Percentiles rank a stretch among this genome's conserved stretches.
phyloP scores from a whole-genome alignment of 2,888 invertebrate genomes.

The Leptopilina syphax region DNA sequence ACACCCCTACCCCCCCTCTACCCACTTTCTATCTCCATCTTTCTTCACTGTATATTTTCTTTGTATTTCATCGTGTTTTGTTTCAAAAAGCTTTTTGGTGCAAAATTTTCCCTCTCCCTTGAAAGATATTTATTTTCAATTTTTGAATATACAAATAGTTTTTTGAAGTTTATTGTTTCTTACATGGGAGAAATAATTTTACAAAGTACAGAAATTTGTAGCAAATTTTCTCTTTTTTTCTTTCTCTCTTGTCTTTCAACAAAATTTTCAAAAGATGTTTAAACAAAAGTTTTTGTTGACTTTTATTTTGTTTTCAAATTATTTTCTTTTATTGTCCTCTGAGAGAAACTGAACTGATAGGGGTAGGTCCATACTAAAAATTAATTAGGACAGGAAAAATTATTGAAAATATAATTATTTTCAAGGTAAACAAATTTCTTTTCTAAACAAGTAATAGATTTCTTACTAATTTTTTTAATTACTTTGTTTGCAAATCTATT shows the following conservation, averaged over 20 bases:
- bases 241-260: not conserved
- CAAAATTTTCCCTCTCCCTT: not conserved
- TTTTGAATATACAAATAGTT: not conserved
- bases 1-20: not conserved
- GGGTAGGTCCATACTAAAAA: not conserved
- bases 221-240: no score
- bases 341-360: not conserved
- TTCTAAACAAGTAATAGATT: no score
- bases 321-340: not conserved
- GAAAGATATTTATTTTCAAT: not conserved
- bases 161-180: not conserved
- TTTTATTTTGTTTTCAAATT: not conserved
- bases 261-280: not conserved
- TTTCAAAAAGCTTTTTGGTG: not conserved
- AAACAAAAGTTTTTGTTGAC: slow-evolving; percentile 4
- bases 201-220: no score
- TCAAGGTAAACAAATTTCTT: no score
- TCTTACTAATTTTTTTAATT: no score
- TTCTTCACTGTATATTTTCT: no score
- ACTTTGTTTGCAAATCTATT: no score
- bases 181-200: not conserved
- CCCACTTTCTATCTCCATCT: not conserved
- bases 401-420: no score
- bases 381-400: no score
- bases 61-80: not conserved